Conservation (phyloP, 2,888 invertebrate genomes). For the Scrobipalpa costella region DNA sequence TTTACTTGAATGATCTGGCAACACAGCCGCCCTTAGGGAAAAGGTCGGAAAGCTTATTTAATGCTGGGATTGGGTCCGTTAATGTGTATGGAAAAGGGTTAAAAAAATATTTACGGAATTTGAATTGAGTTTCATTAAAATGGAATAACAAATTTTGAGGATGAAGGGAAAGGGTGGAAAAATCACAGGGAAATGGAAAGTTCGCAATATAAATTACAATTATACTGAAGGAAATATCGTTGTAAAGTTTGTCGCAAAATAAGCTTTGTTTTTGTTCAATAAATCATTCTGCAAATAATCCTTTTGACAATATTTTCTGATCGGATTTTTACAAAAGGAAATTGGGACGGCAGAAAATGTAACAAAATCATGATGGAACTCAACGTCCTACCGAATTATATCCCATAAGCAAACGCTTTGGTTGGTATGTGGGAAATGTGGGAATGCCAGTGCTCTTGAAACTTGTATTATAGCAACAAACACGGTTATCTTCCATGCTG, state of each 20-base stretch:
- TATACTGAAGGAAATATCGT: background rate
- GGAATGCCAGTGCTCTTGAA: too few relatives aligned
- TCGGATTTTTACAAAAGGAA: too few relatives aligned
- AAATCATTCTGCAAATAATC: background rate
- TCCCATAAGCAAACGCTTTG: too few relatives aligned
- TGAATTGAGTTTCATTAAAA: constrained; percentile 8
- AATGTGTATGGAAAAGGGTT: constrained; percentile 4
- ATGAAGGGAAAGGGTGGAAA: background rate
- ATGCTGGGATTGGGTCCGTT: background rate
- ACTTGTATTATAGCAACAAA: too few relatives aligned
- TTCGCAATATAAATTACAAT: background rate
- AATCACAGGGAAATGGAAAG: background rate
- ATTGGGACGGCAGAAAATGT: too few relatives aligned
- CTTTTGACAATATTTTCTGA: background rate
- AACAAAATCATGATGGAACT: too few relatives aligned
- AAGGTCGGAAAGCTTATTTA: constrained; percentile 2
- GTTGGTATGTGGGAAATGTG: too few relatives aligned
- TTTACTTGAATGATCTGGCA: background rate
- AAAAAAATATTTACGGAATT: constrained; percentile 6
- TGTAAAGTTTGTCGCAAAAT: background rate
- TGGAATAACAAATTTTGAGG: background rate
- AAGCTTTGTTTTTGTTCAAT: background rate
- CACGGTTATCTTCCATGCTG: too few relatives aligned
- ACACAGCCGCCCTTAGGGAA: background rate
- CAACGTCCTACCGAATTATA: too few relatives aligned